Base-by-base conservation (phyloP, 2,797 vertebrate genomes). In the Sebastes cheni region DNA sequence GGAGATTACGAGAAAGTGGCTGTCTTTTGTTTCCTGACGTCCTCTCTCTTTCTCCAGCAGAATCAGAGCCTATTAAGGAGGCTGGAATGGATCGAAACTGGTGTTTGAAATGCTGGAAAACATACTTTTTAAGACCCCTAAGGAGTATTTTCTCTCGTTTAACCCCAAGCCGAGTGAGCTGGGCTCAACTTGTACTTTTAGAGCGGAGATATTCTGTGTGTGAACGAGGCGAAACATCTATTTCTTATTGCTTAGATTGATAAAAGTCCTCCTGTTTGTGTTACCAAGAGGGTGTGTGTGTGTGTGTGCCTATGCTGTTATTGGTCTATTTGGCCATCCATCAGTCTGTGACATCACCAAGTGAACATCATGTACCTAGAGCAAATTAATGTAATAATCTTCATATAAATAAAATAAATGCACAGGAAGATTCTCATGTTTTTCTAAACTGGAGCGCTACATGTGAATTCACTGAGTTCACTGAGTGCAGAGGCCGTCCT, bases 271-370 rank as follows among this genome's bases (percentile, higher is more conserved):
- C 42, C 61, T 70, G 6, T 73, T 39, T 70, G 61, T 72, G 74
- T 54, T 50, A 65, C 46, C 5, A 9, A 59, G 77, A 59, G 42
- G 7, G 61, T 66, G 46, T 46, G 18, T 66, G 56, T 13, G 84
- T 29, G 66, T 64, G 88, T 80, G 84, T 89, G 87, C 90, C 91
- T 88, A 90, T 82, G 88, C 86, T 92, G 89, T 86, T 91, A 76
- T 80, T 79, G 74, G 85, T 90, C 82, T 9, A 34, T 87, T 80
- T 77, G 59, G 71, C 59, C 81, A 61, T 83, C 85, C 34, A 54
- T 80, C 60, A 77, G 20, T 84, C 65, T 75, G 67, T 82, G 69
- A 81, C 9, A 67, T 85, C 62, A 87, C 69, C 12, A 80, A 80
- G 79, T 85, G 84, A 89, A 82, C 23, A 69, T 83, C 65, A 36